A percentile compares a stretch with the other conserved stretches of the same genome.
These are phyloP conservation scores for Caranx ignobilis DNA, from an alignment of 2,113 vertebrate species.

Conservation along the genomic window DNA sequence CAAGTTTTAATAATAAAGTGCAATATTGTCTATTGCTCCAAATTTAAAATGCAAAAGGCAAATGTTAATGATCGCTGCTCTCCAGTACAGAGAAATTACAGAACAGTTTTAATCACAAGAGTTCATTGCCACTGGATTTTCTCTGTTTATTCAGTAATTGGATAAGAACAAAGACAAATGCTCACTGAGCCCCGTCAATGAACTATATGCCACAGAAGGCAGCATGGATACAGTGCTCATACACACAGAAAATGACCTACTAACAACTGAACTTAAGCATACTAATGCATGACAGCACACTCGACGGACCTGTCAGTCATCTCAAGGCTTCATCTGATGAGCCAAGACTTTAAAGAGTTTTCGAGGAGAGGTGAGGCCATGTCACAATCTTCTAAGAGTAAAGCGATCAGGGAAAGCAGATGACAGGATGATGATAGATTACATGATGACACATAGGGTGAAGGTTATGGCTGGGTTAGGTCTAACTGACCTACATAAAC, in stretches of 20 bases:
- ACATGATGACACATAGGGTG: slow-evolving; percentile 28
- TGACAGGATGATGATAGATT: slow-evolving; percentile 37
- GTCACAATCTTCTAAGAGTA: slow-evolving; percentile 13
- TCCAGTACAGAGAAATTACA: background rate
- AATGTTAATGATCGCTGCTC: slow-evolving; percentile 21
- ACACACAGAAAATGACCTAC: slow-evolving; percentile 20
- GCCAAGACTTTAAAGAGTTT: slow-evolving; percentile 32
- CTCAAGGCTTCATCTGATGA: slow-evolving; percentile 24
- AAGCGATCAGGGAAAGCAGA: slow-evolving; percentile 21
- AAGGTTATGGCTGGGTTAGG: slow-evolving; percentile 20
- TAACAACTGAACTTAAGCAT: slow-evolving; percentile 10
- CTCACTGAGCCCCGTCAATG: slow-evolving; percentile 9
- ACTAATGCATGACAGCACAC: slow-evolving; percentile 4
- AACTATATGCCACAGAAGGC: background rate
- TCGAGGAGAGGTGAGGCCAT: slow-evolving; percentile 23
- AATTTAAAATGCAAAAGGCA: slow-evolving; percentile 1
- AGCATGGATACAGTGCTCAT: background rate
- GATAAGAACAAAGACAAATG: slow-evolving; percentile 25
- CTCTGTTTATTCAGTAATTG: slow-evolving; percentile 39
- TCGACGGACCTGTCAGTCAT: slow-evolving; percentile 29
- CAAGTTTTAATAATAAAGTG: slow-evolving; percentile 14
- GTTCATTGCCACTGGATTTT: slow-evolving; percentile 29
- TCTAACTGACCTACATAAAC: slow-evolving; percentile 5
- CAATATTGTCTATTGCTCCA: background rate
- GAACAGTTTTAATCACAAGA: slow-evolving; percentile 27